Evolutionary conservation across 2,113 vertebrate species (phyloP), one percentile per base, ranked within the genome.

Genomic region (Cephalophus harveyi): DNA sequence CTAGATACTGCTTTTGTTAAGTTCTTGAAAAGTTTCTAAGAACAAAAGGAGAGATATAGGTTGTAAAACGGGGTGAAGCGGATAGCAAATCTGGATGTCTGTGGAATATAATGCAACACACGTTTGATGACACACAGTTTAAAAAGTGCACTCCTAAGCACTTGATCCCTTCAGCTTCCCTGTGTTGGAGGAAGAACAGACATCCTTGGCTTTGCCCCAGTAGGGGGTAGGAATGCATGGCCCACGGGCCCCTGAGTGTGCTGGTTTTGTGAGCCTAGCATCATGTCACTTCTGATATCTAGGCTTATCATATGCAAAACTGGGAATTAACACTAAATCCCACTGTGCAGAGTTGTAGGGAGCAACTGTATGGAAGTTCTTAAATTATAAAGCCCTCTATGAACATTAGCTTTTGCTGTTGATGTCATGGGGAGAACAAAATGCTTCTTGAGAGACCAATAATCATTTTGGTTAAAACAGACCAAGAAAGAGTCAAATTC

Each of bases 391-490:
- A 87, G 57, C 16, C 13, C 21, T 27, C 1, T 82, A 52, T 4
- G 36, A 50, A 43, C 5, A 2, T 50, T 67, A 78, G 3, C 54
- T 52, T 59, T 30, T 83, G 14, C 82, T 48, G 19, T 48, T 40
- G 33, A 30, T 50, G 48, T 43, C 54, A 83, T 28, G 28, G 19
- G n/a, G 30, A 93, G 23, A 94, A 64, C 43, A 90, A 64, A 95
- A 64, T 33, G 10, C 30, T 93, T 92, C 94, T 74, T 79, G 17
- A 82, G 83, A 95, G 82, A 74, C 7, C 87, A 90, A 7, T n/a
- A 33, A 52, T 48, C 21, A 23, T n/a, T 90, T 57, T 62, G 27
- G 48, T 78, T 97, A 90, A 96, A 81, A 85, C 43, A 85, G 90
- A 78, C 23, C 36, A 86, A 93, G 40, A 82, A 76, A 88, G 46